phyloP scores from a whole-genome alignment of 2,888 invertebrate genomes.

The Latrodectus elegans region DNA sequence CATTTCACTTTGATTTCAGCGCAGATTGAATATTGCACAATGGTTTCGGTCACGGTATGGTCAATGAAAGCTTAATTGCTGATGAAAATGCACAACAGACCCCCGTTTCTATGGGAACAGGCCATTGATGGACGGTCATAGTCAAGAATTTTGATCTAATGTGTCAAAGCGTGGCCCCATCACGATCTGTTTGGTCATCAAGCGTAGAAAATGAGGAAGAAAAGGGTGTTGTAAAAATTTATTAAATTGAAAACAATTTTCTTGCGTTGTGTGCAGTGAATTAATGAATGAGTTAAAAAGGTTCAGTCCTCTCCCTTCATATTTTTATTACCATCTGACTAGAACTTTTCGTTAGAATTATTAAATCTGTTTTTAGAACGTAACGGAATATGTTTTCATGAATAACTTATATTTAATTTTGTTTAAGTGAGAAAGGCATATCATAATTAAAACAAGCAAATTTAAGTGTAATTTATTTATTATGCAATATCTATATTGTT shows the following conservation, averaged over 20 bases:
- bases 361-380: too few species aligned
- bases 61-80: constrained; percentile 43
- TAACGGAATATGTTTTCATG: too few species aligned
- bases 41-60: constrained; percentile 50
- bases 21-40: constrained; percentile 33
- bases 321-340: too few species aligned
- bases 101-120: constrained; percentile 49
- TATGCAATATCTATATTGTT: too few species aligned
- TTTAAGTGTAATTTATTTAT: too few species aligned
- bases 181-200: constrained; percentile 42
- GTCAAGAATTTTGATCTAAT: constrained; percentile 20
- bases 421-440: too few species aligned
- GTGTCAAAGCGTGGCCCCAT: constrained; percentile 34
- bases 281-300: too few species aligned
- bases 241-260: background rate
- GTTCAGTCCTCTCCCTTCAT: too few species aligned
- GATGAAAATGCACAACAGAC: constrained; percentile 50
- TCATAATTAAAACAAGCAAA: too few species aligned
- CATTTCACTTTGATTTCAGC: constrained; percentile 12
- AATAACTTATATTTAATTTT: too few species aligned
- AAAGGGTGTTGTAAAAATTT: constrained; percentile 20
- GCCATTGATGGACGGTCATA: constrained; percentile 1
- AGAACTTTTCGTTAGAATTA: too few species aligned
- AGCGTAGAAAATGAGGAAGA: constrained; percentile 34
- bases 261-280: background rate